Evolutionary conservation across 1,140 invertebrate genomes (phyloP).

Genomic region (Helicoverpa zea): DNA sequence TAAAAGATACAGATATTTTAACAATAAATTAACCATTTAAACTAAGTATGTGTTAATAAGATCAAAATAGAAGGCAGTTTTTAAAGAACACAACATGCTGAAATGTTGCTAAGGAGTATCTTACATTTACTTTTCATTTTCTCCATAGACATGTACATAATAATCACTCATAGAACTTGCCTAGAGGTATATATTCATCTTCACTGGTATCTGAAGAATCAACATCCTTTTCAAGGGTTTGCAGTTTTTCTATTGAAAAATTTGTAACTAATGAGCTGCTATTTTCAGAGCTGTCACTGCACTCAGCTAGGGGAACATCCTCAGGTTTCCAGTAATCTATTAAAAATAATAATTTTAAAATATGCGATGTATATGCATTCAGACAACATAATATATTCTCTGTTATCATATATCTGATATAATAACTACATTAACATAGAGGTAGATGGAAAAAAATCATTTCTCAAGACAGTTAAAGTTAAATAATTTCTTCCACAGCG

Average conservation of each 20-base stretch:
- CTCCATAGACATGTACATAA: conserved; percentile 10
- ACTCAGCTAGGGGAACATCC: conserved; percentile 76
- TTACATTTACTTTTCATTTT: conserved; percentile 29
- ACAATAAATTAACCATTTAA: too few species aligned
- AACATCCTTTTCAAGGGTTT: conserved; percentile 75
- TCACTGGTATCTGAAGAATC: conserved; percentile 81
- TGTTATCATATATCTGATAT: too few species aligned
- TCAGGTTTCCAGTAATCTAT: conserved; percentile 82
- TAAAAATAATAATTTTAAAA: neutral
- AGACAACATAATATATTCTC: too few species aligned
- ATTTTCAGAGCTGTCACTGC: conserved; percentile 82
- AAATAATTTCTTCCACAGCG: too few species aligned
- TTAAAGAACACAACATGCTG: neutral
- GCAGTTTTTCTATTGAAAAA: conserved; percentile 79
- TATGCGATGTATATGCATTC: too few species aligned
- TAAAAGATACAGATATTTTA: conserved; percentile 6
- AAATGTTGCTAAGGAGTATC: neutral
- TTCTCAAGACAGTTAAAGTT: too few species aligned
- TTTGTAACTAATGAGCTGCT: conserved; percentile 81
- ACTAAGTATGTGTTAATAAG: too few species aligned
- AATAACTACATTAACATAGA: too few species aligned
- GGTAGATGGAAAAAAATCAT: too few species aligned
- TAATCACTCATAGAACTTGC: conserved; percentile 57
- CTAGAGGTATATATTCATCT: conserved; percentile 82
- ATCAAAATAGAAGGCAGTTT: too few species aligned